Conservation (phyloP, 2,113 vertebrate genomes). For the Athene cunicularia region DNA sequence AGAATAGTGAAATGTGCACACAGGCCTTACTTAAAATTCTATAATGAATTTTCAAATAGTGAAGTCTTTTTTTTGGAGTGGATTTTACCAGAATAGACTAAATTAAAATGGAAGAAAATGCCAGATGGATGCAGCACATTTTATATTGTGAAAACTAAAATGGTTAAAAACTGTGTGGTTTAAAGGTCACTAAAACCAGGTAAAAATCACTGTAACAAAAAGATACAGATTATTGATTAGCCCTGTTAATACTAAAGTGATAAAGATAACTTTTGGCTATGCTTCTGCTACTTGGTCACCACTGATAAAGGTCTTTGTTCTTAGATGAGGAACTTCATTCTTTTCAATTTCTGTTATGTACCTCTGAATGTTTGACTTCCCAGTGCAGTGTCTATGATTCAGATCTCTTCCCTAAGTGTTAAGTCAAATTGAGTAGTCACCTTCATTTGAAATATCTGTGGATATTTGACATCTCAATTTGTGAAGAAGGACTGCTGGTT, state of each 20-base stretch:
- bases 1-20: not conserved
- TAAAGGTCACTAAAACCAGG: not conserved
- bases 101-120: not conserved
- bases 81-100: not conserved
- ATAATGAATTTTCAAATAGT: not conserved
- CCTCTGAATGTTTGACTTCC: not conserved
- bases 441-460: not conserved
- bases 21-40: not conserved
- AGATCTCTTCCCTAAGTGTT: not conserved
- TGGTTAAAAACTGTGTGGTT: not conserved
- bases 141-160: not conserved
- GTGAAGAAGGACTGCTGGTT: not conserved
- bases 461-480: not conserved
- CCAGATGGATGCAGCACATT: not conserved
- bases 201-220: not conserved
- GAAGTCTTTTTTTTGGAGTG: not conserved
- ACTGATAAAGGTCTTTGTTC: not conserved
- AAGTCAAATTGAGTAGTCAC: not conserved
- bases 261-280: not conserved
- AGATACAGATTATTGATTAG: not conserved
- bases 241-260: not conserved
- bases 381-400: not conserved
- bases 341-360: not conserved
- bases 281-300: not conserved
- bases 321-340: not conserved